These are phyloP conservation scores for Portunus trituberculatus DNA, from an alignment of 1,140 invertebrate species.

Conservation along the genomic window DNA sequence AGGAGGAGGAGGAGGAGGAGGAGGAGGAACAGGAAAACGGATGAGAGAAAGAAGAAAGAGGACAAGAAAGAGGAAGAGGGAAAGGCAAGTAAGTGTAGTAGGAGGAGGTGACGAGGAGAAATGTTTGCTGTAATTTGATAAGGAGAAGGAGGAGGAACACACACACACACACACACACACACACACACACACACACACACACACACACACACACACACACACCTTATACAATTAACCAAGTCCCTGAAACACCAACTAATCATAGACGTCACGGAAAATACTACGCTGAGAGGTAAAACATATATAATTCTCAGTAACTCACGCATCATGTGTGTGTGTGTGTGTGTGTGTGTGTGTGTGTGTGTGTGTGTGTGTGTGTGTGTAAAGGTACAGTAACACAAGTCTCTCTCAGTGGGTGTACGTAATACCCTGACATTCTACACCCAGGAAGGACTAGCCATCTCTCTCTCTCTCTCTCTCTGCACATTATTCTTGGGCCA, in stretches of 20 bases:
- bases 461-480: neutral
- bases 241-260: neutral
- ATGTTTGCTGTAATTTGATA: slow-evolving; percentile 38
- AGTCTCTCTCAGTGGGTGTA: neutral
- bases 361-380: slow-evolving; percentile 20
- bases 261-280: neutral
- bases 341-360: neutral
- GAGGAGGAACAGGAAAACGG: neutral
- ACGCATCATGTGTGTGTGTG: too few relatives aligned
- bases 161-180: neutral
- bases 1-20: neutral
- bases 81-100: slow-evolving; percentile 1
- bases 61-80: slow-evolving; percentile 10
- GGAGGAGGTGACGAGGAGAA: neutral
- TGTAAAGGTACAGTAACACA: neutral
- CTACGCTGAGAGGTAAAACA: neutral
- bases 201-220: neutral
- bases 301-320: too few relatives aligned
- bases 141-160: neutral
- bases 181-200: neutral
- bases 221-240: neutral
- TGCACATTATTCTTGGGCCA: neutral
- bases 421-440: neutral
- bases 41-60: neutral
- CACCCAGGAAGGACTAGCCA: neutral